Base-by-base conservation (phyloP, 37 sponge, comb jelly and placozoan genomes). In the Oscarella lobularis region DNA sequence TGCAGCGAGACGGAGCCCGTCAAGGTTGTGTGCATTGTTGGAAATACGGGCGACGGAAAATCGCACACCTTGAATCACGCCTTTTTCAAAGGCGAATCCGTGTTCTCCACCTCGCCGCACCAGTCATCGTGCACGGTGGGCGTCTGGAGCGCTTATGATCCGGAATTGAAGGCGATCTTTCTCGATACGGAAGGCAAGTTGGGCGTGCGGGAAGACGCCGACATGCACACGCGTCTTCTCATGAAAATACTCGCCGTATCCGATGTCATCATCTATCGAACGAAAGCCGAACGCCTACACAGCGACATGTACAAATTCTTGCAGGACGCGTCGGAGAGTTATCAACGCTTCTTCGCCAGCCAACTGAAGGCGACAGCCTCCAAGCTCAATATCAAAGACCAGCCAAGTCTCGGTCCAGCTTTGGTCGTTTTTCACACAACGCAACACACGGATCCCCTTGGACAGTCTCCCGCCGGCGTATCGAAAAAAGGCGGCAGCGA, bases 21-120 rank as follows among this genome's bases (percentile, higher is more conserved):
- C n/a, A 95, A 95, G 72, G 92, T 95, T 20, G 89, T 95, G 33
- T 91, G 92, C 40, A 95, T 95, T 74, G 85, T 95, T 81, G 96
- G 96, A 0, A 95, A 95, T 80, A 95, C 96, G 38, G 96, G 96
- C 30, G 96, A 95, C 79, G 96, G 96, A 6, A 95, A 95, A 73
- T 88, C 89, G 2, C 79, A 86, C 77, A 95, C 92, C 3, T 81
- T 95, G 35, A 95, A 95, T 75, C 89, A 88, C 48, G 75, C 89
- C 36, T 95, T 95, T 82, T 95, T 95, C 75, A 72, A 68, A 27
- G 96, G 92, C 35, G 54, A 38, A 39, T 78, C 87, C 36, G 85
- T 95, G 31, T 95, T 95, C 77, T 66, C 36, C 31, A 88, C 89
- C 0, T 95, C 96, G 0, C 31, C 87, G 36, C 39, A 66, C 9